Evolutionary conservation across 2,113 vertebrate genomes (phyloP).

Genomic region (Dromiciops gliroides): DNA sequence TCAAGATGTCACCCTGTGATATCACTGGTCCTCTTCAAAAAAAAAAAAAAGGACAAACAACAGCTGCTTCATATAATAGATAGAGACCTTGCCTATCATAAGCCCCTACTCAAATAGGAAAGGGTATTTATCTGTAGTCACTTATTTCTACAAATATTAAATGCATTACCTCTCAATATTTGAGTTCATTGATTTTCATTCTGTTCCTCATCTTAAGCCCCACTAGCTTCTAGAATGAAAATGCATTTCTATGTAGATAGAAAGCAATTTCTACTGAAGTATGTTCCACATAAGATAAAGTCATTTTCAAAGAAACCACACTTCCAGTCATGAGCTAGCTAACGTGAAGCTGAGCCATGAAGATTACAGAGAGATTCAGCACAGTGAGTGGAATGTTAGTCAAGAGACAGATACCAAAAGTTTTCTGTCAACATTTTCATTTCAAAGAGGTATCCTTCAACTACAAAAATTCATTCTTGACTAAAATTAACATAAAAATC

Average conservation of each 20-base stretch:
- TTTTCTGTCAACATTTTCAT: slow-evolving; percentile 26
- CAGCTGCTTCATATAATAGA: not conserved
- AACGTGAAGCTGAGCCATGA: not conserved
- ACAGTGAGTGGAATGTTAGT: slow-evolving; percentile 10
- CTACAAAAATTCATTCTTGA: slow-evolving; percentile 42
- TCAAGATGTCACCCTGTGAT: not conserved
- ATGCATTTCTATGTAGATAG: not conserved
- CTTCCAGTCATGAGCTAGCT: not conserved
- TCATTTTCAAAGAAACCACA: not conserved
- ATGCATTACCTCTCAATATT: not conserved
- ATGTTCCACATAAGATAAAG: not conserved
- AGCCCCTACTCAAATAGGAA: not conserved
- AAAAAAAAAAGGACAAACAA: not conserved
- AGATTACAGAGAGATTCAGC: not conserved
- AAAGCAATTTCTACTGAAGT: not conserved
- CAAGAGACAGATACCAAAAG: slow-evolving; percentile 21
- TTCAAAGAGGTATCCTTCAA: not conserved
- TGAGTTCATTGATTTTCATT: not conserved
- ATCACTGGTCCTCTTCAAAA: not conserved
- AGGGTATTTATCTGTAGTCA: not conserved
- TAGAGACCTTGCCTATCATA: not conserved
- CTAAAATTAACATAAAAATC: slow-evolving; percentile 43
- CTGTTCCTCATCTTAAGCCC: not conserved
- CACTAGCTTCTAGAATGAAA: slow-evolving; percentile 1
- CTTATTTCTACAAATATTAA: slow-evolving; percentile 4